A percentile compares a stretch with the other conserved stretches of the same genome.
Conservation (phyloP, 2,888 invertebrate species). For the Camptogramma bilineatum region DNA sequence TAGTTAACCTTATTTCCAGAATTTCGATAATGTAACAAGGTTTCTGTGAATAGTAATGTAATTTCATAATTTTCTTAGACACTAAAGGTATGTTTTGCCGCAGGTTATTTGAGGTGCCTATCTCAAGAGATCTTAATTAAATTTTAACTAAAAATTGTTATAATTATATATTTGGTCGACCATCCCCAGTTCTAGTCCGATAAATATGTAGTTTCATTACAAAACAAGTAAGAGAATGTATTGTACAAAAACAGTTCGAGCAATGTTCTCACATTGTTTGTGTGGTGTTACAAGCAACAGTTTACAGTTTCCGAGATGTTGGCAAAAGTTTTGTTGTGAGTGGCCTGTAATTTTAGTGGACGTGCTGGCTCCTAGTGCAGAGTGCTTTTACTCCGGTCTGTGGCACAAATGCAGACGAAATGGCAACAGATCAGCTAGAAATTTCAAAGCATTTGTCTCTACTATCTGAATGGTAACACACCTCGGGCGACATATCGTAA, state of each 20-base stretch:
- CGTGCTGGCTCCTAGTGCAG: conserved; percentile 59
- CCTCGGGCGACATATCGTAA: no score
- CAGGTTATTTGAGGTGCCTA: conserved; percentile 3
- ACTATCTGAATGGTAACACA: no score
- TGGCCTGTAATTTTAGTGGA: conserved; percentile 73
- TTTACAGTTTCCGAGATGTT: conserved; percentile 61
- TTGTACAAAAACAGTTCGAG: conserved; percentile 21
- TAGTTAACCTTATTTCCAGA: conserved; percentile 11
- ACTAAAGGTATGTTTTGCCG: conserved; percentile 9
- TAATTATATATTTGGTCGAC: neutral
- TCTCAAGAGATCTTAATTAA: conserved; percentile 19
- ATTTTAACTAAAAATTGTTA: conserved; percentile 7
- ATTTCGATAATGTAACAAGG: conserved; percentile 16
- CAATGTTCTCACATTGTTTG: conserved; percentile 32
- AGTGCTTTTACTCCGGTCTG: conserved; percentile 65
- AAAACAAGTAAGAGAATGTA: neutral
- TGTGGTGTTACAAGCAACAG: conserved; percentile 48
- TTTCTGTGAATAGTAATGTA: conserved; percentile 37
- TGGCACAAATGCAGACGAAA: conserved; percentile 39
- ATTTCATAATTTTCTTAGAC: conserved; percentile 29
- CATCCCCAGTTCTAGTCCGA: neutral
- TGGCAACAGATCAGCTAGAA: conserved; percentile 7
- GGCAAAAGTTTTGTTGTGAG: conserved; percentile 67
- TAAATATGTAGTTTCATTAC: neutral
- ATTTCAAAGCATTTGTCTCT: neutral